phyloP scores from a whole-genome alignment of 2,797 vertebrate species.

The Cynodonichthys magdalenae region DNA sequence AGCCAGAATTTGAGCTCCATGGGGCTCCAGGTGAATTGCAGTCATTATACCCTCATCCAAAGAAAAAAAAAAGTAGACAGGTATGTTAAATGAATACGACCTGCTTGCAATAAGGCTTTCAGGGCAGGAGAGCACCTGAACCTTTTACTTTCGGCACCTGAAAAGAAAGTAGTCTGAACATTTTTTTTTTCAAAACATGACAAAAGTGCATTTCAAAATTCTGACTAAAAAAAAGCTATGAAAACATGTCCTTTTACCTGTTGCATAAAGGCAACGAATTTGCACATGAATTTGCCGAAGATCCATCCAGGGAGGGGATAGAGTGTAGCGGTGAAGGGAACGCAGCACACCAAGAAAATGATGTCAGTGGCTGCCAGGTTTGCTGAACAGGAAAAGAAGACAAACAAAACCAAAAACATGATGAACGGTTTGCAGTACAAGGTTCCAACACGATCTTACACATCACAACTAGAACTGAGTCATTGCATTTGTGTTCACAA shows the following conservation, averaged over 20 bases:
- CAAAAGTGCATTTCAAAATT: too few species aligned
- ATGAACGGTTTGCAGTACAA: background rate
- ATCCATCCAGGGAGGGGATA: conserved; percentile 87
- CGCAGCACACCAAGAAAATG: conserved; percentile 86
- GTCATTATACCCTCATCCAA: background rate
- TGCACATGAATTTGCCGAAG: conserved; percentile 88
- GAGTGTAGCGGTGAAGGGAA: conserved; percentile 87
- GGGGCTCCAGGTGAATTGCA: background rate
- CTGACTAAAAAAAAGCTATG: too few species aligned
- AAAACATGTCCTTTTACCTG: conserved; percentile 72
- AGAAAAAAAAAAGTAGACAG: background rate
- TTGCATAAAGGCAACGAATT: conserved; percentile 86
- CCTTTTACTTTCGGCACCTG: background rate
- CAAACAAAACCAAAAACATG: background rate
- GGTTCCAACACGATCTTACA: background rate
- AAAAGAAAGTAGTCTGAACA: background rate
- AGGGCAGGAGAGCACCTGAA: too few species aligned
- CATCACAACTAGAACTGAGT: background rate
- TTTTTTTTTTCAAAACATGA: too few species aligned
- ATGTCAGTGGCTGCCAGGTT: conserved; percentile 87
- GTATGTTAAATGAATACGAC: background rate
- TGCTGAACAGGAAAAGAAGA: conserved; percentile 63
- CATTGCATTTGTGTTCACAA: too few species aligned
- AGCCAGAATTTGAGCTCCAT: background rate
- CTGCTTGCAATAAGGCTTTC: background rate